Percentiles rank a stretch among this genome's conserved stretches.
These are phyloP conservation scores for Megalopta genalis DNA, from an alignment of 1,140 invertebrate species.

Conservation along the genomic window DNA sequence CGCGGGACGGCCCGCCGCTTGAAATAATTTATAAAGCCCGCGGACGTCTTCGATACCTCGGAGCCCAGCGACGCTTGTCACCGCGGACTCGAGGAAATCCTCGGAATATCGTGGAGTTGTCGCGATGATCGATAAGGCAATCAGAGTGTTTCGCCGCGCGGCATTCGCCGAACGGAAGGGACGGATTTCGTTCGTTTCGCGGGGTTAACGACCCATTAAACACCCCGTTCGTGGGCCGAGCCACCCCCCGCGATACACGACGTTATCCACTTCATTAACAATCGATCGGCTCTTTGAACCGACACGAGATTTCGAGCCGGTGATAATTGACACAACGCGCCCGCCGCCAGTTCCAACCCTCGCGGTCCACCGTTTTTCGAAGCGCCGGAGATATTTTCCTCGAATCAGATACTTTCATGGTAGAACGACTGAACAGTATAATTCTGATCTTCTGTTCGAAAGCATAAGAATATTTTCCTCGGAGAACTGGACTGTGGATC, in stretches of 20 bases:
- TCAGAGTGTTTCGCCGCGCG: constrained; percentile 23
- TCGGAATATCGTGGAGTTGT: constrained; percentile 1
- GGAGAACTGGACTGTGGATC: too few relatives aligned
- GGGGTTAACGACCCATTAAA: constrained; percentile 62
- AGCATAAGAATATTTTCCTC: too few relatives aligned
- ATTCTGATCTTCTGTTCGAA: too few relatives aligned
- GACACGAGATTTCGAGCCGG: constrained; percentile 44
- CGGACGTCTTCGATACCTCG: too few relatives aligned
- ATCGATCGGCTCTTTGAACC: constrained; percentile 63
- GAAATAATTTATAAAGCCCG: constrained; percentile 7
- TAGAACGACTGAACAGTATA: too few relatives aligned
- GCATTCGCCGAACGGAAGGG: constrained; percentile 8
- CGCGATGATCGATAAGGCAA: constrained; percentile 39
- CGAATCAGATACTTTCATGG: too few relatives aligned
- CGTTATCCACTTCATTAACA: constrained; percentile 62
- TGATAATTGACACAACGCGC: constrained; percentile 61
- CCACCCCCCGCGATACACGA: constrained; percentile 41
- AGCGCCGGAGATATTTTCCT: too few relatives aligned
- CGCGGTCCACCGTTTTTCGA: too few relatives aligned
- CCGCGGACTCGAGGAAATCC: too few relatives aligned
- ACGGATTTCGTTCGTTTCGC: constrained; percentile 47
- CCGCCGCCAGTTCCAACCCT: not conserved
- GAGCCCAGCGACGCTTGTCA: too few relatives aligned
- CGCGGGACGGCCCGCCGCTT: not conserved
- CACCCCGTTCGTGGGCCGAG: constrained; percentile 1